phyloP scores from a whole-genome alignment of 2,888 invertebrate species.

The Acanthosepion lycidas region DNA sequence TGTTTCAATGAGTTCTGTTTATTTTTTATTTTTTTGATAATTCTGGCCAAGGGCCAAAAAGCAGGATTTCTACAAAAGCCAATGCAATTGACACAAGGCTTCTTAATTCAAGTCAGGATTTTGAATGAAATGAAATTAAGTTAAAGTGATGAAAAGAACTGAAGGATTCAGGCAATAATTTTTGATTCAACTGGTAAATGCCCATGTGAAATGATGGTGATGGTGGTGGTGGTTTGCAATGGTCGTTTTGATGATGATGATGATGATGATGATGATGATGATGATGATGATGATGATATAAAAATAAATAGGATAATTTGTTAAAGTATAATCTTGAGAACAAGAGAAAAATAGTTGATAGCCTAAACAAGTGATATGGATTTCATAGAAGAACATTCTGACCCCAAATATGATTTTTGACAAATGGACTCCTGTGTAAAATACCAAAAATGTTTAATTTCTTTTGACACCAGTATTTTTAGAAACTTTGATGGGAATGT shows the following conservation, averaged over 20 bases:
- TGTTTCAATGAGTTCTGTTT: background rate
- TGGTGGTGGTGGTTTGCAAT: background rate
- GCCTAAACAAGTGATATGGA: background rate
- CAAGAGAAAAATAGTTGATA: background rate
- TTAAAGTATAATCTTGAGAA: too few species aligned
- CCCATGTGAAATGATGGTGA: background rate
- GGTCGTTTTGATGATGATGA: too few species aligned
- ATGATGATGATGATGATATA: background rate
- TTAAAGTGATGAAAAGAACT: background rate
- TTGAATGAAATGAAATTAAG: background rate
- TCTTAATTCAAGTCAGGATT: constrained; percentile 17
- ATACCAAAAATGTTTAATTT: background rate
- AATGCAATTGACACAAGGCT: background rate
- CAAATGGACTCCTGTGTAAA: background rate
- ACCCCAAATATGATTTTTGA: background rate
- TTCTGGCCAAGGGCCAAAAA: background rate
- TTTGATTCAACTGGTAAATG: constrained; percentile 33
- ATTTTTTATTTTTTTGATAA: background rate
- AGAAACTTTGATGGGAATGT: background rate
- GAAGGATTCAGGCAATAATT: background rate
- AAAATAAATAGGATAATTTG: background rate
- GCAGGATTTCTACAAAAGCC: background rate
- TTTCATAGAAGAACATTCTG: background rate
- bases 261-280: too few species aligned
- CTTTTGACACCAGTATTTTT: background rate